phyloP scores from a whole-genome alignment of 1,140 invertebrate genomes.

The Proctacanthus coquilletti region DNA sequence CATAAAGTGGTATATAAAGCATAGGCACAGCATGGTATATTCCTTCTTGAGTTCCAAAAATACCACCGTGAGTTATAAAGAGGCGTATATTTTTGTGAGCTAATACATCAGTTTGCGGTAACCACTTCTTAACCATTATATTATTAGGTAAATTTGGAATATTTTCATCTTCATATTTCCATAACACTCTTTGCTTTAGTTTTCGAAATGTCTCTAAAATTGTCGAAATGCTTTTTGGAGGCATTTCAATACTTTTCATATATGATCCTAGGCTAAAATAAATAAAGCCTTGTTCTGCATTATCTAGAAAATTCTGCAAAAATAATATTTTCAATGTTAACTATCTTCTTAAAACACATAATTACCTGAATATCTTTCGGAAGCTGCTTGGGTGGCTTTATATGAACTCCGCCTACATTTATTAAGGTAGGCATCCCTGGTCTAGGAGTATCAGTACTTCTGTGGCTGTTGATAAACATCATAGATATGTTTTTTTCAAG shows the following conservation, averaged over 20 bases:
- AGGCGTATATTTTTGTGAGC: conserved; percentile 37
- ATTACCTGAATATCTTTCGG: conserved; percentile 23
- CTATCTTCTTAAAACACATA: background rate
- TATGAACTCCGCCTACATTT: conserved; percentile 36
- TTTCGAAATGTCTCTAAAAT: conserved; percentile 38
- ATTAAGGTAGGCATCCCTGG: conserved; percentile 34
- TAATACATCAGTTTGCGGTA: conserved; percentile 42
- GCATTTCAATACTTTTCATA: conserved; percentile 35
- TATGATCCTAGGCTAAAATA: conserved; percentile 44
- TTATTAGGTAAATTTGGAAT: conserved; percentile 34
- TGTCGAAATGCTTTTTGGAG: conserved; percentile 18
- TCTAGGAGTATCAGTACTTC: conserved; percentile 29
- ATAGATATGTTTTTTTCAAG: conserved; percentile 37
- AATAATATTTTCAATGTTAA: background rate
- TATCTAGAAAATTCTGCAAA: conserved; percentile 34
- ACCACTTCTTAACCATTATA: conserved; percentile 44
- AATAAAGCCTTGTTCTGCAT: conserved; percentile 36
- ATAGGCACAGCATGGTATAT: conserved; percentile 47
- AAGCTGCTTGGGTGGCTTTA: conserved; percentile 24
- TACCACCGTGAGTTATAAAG: conserved; percentile 50
- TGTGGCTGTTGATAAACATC: conserved; percentile 37
- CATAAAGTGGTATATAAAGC: conserved; percentile 45
- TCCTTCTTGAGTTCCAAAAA: conserved; percentile 49
- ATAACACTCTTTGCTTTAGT: conserved; percentile 43
- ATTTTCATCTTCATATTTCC: conserved; percentile 39